phyloP scores from a whole-genome alignment of 2,888 invertebrate species.

The Amorpha juglandis region DNA sequence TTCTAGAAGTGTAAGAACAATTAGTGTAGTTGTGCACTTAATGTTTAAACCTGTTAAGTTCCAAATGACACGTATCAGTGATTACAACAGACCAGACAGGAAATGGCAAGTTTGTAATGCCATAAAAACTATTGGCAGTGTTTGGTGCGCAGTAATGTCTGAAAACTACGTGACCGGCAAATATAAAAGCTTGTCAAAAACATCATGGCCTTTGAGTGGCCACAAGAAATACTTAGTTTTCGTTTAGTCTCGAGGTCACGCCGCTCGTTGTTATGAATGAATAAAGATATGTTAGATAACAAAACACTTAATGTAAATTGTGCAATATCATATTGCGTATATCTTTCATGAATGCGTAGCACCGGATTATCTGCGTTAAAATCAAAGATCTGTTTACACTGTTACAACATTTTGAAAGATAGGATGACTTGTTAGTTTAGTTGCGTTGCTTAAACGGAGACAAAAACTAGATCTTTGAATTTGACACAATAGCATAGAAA shows the following conservation, averaged over 20 bases:
- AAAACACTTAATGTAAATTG: conserved; percentile 4
- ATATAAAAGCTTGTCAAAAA: conserved; percentile 56
- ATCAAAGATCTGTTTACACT: background rate
- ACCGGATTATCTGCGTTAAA: no score
- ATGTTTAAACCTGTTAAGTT: conserved; percentile 4
- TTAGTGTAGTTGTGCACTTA: conserved; percentile 3
- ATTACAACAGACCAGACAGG: conserved; percentile 45
- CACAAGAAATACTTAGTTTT: conserved; percentile 35
- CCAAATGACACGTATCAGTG: conserved; percentile 29
- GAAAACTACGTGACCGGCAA: conserved; percentile 65
- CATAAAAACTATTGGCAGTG: conserved; percentile 50
- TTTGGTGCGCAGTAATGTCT: conserved; percentile 44
- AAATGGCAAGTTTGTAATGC: conserved; percentile 50
- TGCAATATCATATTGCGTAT: conserved; percentile 4
- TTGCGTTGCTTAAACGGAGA: background rate
- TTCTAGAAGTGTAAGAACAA: no score
- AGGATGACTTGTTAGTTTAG: background rate
- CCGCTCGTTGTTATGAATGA: conserved; percentile 44
- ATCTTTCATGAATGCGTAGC: conserved; percentile 4
- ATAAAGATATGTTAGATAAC: conserved; percentile 52
- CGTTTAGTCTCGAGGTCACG: conserved; percentile 46
- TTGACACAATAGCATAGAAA: no score
- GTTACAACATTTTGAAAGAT: background rate
- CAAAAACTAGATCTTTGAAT: background rate
- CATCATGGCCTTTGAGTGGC: conserved; percentile 37